phyloP scores from a whole-genome alignment of 2,797 vertebrate species.

The Lacerta bilineata region DNA sequence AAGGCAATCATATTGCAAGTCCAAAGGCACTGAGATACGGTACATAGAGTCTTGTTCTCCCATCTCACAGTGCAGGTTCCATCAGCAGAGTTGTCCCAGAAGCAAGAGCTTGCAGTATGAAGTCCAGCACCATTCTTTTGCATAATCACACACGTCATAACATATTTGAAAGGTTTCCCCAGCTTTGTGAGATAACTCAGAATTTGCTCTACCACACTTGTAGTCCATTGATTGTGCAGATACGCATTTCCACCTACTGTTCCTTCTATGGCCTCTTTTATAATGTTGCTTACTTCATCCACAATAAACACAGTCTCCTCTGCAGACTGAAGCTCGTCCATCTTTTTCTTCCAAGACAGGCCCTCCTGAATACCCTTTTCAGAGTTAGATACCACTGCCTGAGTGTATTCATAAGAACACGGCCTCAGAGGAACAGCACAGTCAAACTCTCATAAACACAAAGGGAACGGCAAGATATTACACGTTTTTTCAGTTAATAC shows the following conservation, averaged over 20 bases:
- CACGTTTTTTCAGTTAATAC: neutral
- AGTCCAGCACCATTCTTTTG: constrained; percentile 96
- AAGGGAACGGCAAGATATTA: neutral
- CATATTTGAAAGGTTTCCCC: constrained; percentile 95
- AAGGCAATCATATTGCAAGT: constrained; percentile 85
- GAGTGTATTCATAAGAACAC: neutral
- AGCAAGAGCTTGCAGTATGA: constrained; percentile 93
- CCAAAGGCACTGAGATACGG: constrained; percentile 95
- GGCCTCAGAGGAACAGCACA: neutral
- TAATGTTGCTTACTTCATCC: too few relatives aligned
- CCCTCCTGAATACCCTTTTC: neutral
- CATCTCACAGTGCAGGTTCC: constrained; percentile 94
- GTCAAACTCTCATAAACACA: neutral
- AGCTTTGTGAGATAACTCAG: constrained; percentile 94
- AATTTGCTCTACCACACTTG: constrained; percentile 90
- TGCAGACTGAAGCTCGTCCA: too few relatives aligned
- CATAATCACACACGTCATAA: constrained; percentile 95
- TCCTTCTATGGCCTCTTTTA: constrained; percentile 88
- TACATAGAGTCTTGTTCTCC: constrained; percentile 96
- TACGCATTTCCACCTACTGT: constrained; percentile 91
- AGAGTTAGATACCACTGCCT: neutral
- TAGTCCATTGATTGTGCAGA: constrained; percentile 95
- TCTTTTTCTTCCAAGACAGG: too few relatives aligned
- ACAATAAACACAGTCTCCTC: too few relatives aligned
- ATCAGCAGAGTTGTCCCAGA: constrained; percentile 95